Evolutionary conservation across 2,113 vertebrate species (phyloP).

Genomic region (Rattus norvegicus): DNA sequence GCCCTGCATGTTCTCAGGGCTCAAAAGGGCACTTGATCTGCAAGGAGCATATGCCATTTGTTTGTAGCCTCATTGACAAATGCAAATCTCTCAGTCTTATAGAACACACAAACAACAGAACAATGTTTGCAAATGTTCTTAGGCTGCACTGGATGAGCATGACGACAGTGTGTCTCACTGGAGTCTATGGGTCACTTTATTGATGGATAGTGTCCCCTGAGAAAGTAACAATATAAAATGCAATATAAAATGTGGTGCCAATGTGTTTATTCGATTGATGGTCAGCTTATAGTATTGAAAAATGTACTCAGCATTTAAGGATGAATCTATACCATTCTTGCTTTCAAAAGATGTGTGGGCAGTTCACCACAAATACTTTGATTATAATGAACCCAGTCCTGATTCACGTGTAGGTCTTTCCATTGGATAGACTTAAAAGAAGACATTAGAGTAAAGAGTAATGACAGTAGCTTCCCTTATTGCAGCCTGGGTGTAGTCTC

Average conservation of each 20-base stretch:
- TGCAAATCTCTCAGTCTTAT: not conserved
- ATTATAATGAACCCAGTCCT: not conserved
- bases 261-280: not conserved
- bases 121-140: not conserved
- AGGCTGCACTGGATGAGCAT: not conserved
- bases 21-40: slow-evolving; percentile 54
- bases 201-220: not conserved
- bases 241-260: not conserved
- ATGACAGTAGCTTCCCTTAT: not conserved
- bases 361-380: not conserved
- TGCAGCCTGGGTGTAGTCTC: not conserved
- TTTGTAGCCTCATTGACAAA: slow-evolving; percentile 55
- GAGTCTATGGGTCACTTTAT: not conserved
- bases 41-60: not conserved
- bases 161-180: not conserved
- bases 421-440: not conserved
- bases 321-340: not conserved
- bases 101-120: not conserved
- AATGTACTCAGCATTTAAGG: not conserved
- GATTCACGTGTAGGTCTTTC: not conserved
- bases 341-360: not conserved
- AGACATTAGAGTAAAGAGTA: not conserved
- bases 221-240: not conserved
- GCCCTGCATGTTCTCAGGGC: not conserved
- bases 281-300: not conserved